These are phyloP conservation scores for Chalcosyrphus nemorum DNA, from an alignment of 2,888 invertebrate species.

Conservation along the genomic window DNA sequence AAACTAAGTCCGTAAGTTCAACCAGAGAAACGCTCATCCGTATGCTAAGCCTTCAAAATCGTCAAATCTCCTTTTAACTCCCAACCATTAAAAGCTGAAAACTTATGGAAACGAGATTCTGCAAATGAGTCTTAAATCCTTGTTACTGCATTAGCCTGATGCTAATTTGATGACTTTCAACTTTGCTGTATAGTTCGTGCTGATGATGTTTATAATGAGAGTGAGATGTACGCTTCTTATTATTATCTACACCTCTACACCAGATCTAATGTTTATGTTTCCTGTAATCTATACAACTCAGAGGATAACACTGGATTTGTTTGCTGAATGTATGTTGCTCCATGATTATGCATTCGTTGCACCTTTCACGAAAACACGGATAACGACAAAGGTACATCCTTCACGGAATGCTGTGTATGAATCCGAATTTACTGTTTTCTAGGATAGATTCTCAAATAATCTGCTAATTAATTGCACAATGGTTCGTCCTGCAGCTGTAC, in stretches of 20 bases:
- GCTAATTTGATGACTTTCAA: constrained; percentile 24
- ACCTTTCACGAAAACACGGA: neutral
- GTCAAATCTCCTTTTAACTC: neutral
- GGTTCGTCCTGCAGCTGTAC: neutral
- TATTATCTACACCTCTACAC: neutral
- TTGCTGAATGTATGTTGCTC: neutral
- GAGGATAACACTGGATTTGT: neutral
- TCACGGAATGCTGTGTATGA: neutral
- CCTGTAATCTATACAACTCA: constrained; percentile 7
- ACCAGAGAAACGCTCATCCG: neutral
- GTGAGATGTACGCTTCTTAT: neutral
- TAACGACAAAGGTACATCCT: neutral
- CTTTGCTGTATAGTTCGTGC: constrained; percentile 3
- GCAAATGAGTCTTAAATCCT: constrained; percentile 9
- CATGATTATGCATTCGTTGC: constrained; percentile 1
- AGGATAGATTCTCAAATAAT: constrained; percentile 18
- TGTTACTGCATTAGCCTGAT: constrained; percentile 10
- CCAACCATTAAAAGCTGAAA: neutral
- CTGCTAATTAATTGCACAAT: constrained; percentile 45
- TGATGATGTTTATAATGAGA: constrained; percentile 18
- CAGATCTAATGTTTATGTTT: neutral
- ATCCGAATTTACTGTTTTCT: neutral
- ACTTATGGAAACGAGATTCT: neutral
- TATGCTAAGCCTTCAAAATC: neutral
- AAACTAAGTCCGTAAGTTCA: too few species aligned